Evolutionary conservation across 2,113 vertebrate species (phyloP).

Genomic region (Oryctolagus cuniculus): DNA sequence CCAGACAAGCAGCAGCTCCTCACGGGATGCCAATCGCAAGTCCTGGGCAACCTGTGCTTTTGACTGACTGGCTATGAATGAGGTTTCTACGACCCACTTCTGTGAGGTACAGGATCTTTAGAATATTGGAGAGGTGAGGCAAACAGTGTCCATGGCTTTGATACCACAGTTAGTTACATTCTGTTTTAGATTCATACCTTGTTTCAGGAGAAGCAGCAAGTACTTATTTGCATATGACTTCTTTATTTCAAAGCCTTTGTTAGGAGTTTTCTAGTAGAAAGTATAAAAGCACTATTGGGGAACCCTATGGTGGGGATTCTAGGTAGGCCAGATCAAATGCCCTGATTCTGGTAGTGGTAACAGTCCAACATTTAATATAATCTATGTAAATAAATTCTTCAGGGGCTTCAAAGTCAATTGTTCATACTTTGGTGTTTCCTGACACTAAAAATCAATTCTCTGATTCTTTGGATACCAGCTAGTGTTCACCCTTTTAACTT

Average conservation of each 20-base stretch:
- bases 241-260: conserved; percentile 23
- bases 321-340: neutral
- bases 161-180: neutral
- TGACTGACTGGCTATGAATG: too few species aligned
- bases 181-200: neutral
- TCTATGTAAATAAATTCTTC: neutral
- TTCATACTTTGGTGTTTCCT: neutral
- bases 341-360: neutral
- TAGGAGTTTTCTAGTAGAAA: conserved; percentile 29
- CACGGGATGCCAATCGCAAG: too few species aligned
- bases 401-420: neutral
- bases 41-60: too few species aligned
- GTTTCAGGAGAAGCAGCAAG: conserved; percentile 49
- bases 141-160: neutral
- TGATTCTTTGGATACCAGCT: neutral
- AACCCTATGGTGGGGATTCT: neutral
- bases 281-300: neutral
- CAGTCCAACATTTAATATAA: neutral
- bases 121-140: neutral
- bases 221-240: conserved; percentile 13
- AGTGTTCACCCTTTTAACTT: neutral
- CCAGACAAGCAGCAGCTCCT: conserved; percentile 34
- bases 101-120: neutral
- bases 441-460: neutral
- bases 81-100: too few species aligned